Evolutionary conservation across 2,888 invertebrate genomes (phyloP).

Genomic region (Melanchra persicariae): DNA sequence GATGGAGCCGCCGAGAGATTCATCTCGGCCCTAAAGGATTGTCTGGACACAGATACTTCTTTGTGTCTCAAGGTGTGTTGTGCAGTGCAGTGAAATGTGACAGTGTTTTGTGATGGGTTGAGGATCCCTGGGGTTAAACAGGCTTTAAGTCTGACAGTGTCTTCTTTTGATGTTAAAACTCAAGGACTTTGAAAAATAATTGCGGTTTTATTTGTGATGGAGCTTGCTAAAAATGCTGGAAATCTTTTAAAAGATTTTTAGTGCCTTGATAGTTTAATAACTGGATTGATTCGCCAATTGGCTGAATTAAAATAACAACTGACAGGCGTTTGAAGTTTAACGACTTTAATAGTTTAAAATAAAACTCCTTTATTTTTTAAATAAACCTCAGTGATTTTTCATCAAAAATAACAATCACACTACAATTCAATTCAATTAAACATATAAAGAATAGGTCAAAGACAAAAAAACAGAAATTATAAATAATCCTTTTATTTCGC

Average conservation of each 20-base stretch:
- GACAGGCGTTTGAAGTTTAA: neutral
- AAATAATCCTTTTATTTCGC: constrained; percentile 62
- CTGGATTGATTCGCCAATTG: constrained; percentile 15
- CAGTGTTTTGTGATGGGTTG: constrained; percentile 63
- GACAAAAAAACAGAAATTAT: constrained; percentile 17
- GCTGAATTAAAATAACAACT: neutral
- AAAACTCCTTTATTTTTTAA: constrained; percentile 50
- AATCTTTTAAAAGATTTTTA: constrained; percentile 7
- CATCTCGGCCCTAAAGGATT: constrained; percentile 91
- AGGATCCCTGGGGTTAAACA: constrained; percentile 62
- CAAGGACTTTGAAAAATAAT: constrained; percentile 65
- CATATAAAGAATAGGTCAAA: neutral
- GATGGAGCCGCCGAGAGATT: constrained; percentile 83
- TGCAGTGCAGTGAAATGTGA: constrained; percentile 78
- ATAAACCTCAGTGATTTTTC: constrained; percentile 29
- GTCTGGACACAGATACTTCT: constrained; percentile 93
- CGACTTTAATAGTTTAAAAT: neutral
- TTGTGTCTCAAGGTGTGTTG: constrained; percentile 94
- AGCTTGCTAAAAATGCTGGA: constrained; percentile 7
- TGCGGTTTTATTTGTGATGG: constrained; percentile 40
- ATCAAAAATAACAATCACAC: constrained; percentile 27
- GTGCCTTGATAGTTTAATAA: constrained; percentile 3
- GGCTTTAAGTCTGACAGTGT: constrained; percentile 36
- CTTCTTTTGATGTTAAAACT: constrained; percentile 49
- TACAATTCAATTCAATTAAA: neutral